These are phyloP conservation scores for Malurus splendens DNA, from an alignment of 2,797 vertebrate genomes.

Conservation along the genomic window DNA sequence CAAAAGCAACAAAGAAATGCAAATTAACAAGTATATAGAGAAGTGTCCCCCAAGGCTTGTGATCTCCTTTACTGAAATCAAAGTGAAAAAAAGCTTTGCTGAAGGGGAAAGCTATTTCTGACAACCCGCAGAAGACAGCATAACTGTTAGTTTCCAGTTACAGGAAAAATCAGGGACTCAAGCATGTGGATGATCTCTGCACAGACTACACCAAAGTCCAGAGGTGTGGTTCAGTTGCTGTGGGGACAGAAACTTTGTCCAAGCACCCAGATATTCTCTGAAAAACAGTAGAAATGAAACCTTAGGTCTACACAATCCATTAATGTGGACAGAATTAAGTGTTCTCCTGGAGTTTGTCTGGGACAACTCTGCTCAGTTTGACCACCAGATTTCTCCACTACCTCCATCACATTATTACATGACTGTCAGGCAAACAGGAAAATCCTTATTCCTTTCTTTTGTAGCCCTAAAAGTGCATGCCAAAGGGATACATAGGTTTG, in stretches of 20 bases:
- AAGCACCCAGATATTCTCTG: background rate
- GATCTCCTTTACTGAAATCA: background rate
- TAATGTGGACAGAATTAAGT: background rate
- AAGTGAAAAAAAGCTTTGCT: background rate
- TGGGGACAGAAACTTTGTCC: background rate
- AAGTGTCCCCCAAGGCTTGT: background rate
- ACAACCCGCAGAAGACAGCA: background rate
- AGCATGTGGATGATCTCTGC: rapidly evolving
- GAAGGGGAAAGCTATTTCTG: background rate
- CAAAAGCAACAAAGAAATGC: background rate
- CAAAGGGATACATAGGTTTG: background rate
- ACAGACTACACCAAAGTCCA: background rate
- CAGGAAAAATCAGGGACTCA: background rate
- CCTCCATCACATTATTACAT: background rate
- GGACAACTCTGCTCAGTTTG: background rate
- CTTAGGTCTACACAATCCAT: background rate
- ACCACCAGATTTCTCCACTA: background rate
- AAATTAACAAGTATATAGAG: background rate
- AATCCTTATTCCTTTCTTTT: background rate
- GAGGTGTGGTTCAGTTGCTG: background rate
- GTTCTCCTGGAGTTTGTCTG: background rate
- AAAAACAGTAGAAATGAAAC: background rate
- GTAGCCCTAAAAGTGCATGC: rapidly evolving
- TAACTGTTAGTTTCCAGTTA: background rate
- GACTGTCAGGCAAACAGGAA: background rate